Base-by-base conservation (phyloP, 1,140 invertebrate genomes). In the Rhyacophila brunnea region DNA sequence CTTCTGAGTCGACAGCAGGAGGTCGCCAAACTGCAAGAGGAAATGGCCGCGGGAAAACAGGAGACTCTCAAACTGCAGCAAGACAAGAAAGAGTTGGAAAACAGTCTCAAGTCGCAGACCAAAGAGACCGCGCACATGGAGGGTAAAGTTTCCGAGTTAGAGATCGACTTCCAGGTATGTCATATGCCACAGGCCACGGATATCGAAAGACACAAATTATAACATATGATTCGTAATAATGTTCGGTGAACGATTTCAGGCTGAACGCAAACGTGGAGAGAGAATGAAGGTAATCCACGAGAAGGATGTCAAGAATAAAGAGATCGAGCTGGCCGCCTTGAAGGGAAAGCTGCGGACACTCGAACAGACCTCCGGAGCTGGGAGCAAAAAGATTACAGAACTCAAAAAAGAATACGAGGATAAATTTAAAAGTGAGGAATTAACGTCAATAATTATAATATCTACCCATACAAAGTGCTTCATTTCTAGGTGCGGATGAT, bases 401-500 rank as follows among this genome's bases (percentile, higher is more conserved):
- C 68, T 87, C 36, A 86, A 86, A 66, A 80, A 86, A 66, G 85
- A 83, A 66, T 82, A 85, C 60, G 82, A 85, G 70, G 83, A 86
- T 45, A 81, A 79, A 68, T 83, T 88, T 60, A 81, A 85, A 68
- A 86, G 86, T 89, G 75, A n/a, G n/a, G n/a, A n/a, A n/a, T n/a
- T n/a, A n/a, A n/a, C n/a, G n/a, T n/a, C n/a, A n/a, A n/a, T n/a
- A n/a, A n/a, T n/a, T n/a, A n/a, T n/a, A n/a, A n/a, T n/a, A n/a
- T n/a, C n/a, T n/a, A n/a, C n/a, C n/a, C n/a, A n/a, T n/a, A n/a
- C n/a, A n/a, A n/a, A n/a, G n/a, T n/a, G n/a, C n/a, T n/a, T n/a
- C n/a, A n/a, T n/a, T n/a, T n/a, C n/a, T n/a, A n/a, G n/a, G n/a
- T n/a, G n/a, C n/a, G n/a, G n/a, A n/a, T n/a, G n/a, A n/a, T n/a